Evolutionary conservation across 2,888 invertebrate genomes (phyloP).

Genomic region (Plebejus melissa): DNA sequence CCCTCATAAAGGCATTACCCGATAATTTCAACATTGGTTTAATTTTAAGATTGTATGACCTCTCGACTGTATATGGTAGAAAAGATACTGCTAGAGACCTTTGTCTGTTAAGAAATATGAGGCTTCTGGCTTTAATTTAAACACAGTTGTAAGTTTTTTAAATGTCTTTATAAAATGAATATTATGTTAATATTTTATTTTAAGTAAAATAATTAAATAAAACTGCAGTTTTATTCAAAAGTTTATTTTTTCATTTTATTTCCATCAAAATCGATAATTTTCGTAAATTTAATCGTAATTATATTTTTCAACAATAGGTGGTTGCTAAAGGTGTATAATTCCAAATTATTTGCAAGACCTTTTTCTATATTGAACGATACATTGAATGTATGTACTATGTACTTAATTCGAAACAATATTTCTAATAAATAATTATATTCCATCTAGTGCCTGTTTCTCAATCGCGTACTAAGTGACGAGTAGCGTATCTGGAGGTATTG

Average conservation of each 20-base stretch:
- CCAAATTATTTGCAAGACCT: neutral
- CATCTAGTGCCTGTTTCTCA: too few species aligned
- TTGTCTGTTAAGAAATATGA: constrained; percentile 90
- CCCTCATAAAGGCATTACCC: constrained; percentile 88
- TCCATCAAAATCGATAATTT: neutral
- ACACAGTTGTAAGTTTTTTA: neutral
- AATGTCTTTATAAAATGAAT: neutral
- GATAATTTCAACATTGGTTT: constrained; percentile 87
- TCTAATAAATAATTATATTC: constrained; percentile 12
- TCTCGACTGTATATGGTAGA: constrained; percentile 85
- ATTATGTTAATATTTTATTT: neutral
- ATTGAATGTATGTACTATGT: constrained; percentile 22
- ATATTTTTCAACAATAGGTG: constrained; percentile 1
- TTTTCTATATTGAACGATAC: neutral
- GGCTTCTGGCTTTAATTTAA: constrained; percentile 73
- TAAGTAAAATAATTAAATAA: neutral
- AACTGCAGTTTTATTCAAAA: constrained; percentile 7
- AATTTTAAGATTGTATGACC: constrained; percentile 88
- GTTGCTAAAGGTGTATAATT: neutral
- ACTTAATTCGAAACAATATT: neutral
- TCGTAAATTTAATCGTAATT: neutral
- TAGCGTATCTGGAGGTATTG: too few species aligned
- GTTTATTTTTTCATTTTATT: constrained; percentile 14
- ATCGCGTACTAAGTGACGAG: too few species aligned
- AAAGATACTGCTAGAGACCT: constrained; percentile 92